These are phyloP conservation scores for Ceratina japonica DNA, from an alignment of 1,140 invertebrate genomes.

Conservation along the genomic window DNA sequence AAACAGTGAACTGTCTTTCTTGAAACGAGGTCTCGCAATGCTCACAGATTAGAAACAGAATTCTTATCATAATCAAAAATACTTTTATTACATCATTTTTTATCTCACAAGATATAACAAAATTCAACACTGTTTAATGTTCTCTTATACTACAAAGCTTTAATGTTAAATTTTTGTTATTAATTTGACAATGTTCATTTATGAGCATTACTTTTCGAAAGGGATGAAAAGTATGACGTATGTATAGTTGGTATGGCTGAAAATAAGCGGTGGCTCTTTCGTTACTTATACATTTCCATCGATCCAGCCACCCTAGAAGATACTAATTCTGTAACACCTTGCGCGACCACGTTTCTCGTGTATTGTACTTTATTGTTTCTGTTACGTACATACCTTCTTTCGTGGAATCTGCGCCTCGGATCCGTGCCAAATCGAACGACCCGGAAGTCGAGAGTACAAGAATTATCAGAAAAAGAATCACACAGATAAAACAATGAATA, in stretches of 20 bases:
- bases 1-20: constrained; percentile 11
- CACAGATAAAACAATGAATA: too few species aligned
- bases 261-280: not conserved
- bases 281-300: constrained; percentile 27
- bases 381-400: constrained; percentile 35
- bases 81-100: too few species aligned
- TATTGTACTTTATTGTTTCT: constrained; percentile 56
- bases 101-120: too few species aligned
- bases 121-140: too few species aligned
- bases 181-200: too few species aligned
- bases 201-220: not conserved
- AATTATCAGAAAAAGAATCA: too few species aligned
- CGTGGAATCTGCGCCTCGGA: not conserved
- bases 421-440: not conserved
- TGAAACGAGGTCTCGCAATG: constrained; percentile 52
- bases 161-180: too few species aligned
- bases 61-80: too few species aligned
- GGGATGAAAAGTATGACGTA: not conserved
- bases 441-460: not conserved
- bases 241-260: not conserved
- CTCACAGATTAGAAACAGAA: too few species aligned
- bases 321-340: constrained; percentile 47
- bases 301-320: constrained; percentile 11
- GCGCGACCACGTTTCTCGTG: constrained; percentile 54
- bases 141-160: too few species aligned